Evolutionary conservation across 2,113 vertebrate genomes (phyloP).

Genomic region (Hypocryptadius cinnamomeus): DNA sequence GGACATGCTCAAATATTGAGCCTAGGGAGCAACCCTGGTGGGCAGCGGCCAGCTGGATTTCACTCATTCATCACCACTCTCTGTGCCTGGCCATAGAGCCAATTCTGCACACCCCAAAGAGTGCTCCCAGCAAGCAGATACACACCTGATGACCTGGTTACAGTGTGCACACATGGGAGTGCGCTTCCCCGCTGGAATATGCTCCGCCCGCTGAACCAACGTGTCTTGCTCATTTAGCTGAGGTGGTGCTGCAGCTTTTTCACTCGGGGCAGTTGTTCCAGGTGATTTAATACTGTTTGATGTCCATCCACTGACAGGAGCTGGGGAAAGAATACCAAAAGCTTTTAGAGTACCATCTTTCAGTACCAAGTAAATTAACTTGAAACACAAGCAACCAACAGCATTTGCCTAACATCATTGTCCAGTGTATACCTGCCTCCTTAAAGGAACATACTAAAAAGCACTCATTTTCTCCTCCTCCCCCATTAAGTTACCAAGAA

Average conservation of each 20-base stretch:
- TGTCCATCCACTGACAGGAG: slow-evolving; percentile 72
- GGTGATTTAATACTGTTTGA: slow-evolving; percentile 60
- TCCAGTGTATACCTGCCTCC: neutral
- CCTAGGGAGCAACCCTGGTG: neutral
- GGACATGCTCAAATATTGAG: neutral
- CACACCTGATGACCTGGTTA: slow-evolving; percentile 87
- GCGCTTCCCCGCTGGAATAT: slow-evolving; percentile 88
- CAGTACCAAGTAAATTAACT: neutral
- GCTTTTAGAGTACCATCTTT: neutral
- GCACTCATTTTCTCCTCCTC: neutral
- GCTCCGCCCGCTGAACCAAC: slow-evolving; percentile 89
- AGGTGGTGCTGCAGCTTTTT: slow-evolving; percentile 52
- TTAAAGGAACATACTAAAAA: neutral
- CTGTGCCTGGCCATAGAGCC: neutral
- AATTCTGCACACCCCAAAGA: neutral
- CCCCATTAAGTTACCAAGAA: neutral
- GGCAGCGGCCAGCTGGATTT: rapidly evolving
- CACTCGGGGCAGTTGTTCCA: slow-evolving; percentile 18
- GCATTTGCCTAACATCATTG: neutral
- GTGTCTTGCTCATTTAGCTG: slow-evolving; percentile 81
- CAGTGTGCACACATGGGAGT: slow-evolving; percentile 93
- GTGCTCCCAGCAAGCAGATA: neutral
- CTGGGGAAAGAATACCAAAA: slow-evolving; percentile 24
- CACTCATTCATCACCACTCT: neutral
- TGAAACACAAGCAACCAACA: neutral